phyloP scores from a whole-genome alignment of 1,140 invertebrate genomes.

The Calephelis virginiensis region DNA sequence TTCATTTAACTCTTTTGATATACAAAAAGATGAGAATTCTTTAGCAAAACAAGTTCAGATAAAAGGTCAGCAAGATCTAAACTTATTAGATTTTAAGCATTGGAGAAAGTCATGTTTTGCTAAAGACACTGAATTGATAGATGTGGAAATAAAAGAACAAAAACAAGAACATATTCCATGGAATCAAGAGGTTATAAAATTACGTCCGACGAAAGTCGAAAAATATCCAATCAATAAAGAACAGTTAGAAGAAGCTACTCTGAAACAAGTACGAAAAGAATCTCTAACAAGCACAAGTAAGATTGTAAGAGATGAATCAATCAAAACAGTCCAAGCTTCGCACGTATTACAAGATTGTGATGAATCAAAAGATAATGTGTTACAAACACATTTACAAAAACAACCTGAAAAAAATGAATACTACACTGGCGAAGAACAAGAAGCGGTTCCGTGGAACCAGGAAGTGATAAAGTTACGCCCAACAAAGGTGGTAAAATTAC shows the following conservation, averaged over 20 bases:
- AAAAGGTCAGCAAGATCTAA: no score
- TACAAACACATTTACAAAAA: constrained; percentile 9
- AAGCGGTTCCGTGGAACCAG: constrained; percentile 34
- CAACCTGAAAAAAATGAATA: constrained; percentile 20
- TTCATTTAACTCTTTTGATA: background rate
- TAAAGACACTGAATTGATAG: no score
- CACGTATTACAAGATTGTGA: background rate
- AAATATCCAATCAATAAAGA: constrained; percentile 46
- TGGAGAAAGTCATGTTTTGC: no score
- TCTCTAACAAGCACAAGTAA: constrained; percentile 22
- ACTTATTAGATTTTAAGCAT: no score
- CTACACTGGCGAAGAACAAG: constrained; percentile 3
- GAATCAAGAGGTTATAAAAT: constrained; percentile 79
- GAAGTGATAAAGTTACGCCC: constrained; percentile 37
- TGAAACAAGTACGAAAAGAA: constrained; percentile 44
- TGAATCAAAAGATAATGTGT: constrained; percentile 2
- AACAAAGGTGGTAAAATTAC: constrained; percentile 34
- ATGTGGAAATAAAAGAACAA: constrained; percentile 26
- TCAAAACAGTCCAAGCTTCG: background rate
- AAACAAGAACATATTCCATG: constrained; percentile 52
- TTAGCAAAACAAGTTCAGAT: constrained; percentile 18
- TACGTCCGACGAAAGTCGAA: constrained; percentile 77
- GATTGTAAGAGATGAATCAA: background rate
- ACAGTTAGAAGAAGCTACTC: constrained; percentile 49
- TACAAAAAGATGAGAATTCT: background rate